Percentiles rank a stretch among this genome's conserved stretches.
phyloP scores from a whole-genome alignment of 2,888 invertebrate species.

The Bruchidius siliquastri region DNA sequence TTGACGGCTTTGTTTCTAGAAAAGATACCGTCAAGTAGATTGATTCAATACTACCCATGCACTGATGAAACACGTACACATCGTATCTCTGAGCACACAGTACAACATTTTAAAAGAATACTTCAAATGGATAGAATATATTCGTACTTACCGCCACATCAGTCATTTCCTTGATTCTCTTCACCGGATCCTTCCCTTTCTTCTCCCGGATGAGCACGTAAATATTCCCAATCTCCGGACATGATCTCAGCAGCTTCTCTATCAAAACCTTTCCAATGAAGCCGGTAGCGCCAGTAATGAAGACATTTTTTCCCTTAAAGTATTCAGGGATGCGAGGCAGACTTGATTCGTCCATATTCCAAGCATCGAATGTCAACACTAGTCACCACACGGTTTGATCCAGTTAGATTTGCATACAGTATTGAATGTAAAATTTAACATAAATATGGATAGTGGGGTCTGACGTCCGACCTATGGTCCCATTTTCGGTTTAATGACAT shows the following conservation, averaged over 20 bases:
- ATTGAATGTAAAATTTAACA: background rate
- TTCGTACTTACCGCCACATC: conserved; percentile 48
- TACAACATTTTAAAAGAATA: too few species aligned
- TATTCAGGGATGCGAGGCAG: conserved; percentile 52
- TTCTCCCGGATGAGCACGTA: conserved; percentile 74
- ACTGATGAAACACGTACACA: too few species aligned
- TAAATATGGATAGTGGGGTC: background rate
- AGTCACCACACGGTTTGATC: background rate
- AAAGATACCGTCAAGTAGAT: too few species aligned
- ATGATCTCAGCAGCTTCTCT: conserved; percentile 85
- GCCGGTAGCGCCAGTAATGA: conserved; percentile 85
- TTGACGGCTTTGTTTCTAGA: too few species aligned
- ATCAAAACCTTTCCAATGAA: conserved; percentile 87
- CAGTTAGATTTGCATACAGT: background rate
- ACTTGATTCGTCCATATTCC: background rate
- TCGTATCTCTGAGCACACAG: too few species aligned
- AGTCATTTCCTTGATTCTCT: conserved; percentile 60
- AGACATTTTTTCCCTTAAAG: conserved; percentile 64
- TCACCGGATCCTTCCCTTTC: conserved; percentile 59
- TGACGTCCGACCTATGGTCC: background rate
- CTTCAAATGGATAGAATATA: too few species aligned
- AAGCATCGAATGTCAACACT: background rate
- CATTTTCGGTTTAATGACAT: background rate
- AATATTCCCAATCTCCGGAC: conserved; percentile 67
- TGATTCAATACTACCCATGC: too few species aligned